Evolutionary conservation across 2,113 vertebrate genomes (phyloP).

Genomic region (Theristicus caerulescens): DNA sequence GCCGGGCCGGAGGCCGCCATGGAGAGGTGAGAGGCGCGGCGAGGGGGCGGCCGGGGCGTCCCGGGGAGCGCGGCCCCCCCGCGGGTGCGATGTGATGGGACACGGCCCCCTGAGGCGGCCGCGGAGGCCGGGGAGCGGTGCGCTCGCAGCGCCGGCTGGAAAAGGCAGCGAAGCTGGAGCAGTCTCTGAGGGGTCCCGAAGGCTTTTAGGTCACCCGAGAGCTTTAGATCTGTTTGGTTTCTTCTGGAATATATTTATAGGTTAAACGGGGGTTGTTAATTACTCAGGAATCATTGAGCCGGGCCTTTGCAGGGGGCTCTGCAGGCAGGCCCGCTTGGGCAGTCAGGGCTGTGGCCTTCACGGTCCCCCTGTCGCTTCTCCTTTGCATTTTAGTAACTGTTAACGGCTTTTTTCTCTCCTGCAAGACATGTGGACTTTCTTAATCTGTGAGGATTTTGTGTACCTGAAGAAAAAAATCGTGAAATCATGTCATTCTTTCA

Average conservation of each 20-base stretch:
- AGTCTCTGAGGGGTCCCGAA: rapidly evolving
- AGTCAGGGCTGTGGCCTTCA: rapidly evolving
- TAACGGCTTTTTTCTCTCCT: rapidly evolving
- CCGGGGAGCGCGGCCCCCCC: too few species aligned
- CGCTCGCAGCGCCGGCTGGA: background rate
- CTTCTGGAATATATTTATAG: rapidly evolving
- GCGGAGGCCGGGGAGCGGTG: background rate
- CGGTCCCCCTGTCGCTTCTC: background rate
- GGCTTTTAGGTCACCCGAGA: background rate
- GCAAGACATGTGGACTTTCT: rapidly evolving
- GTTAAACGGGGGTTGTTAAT: background rate
- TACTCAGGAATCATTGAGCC: background rate
- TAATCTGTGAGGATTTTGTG: rapidly evolving
- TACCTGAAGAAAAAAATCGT: background rate
- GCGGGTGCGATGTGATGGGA: too few species aligned
- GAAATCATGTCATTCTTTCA: background rate
- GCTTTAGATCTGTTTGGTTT: background rate
- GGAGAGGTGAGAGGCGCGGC: background rate
- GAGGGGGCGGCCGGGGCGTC: too few species aligned
- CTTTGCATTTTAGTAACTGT: rapidly evolving
- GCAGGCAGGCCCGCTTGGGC: rapidly evolving
- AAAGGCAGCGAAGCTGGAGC: background rate
- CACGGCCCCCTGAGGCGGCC: background rate
- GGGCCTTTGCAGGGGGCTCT: background rate
- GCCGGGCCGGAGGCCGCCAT: background rate